A percentile compares a stretch with the other conserved stretches of the same genome.
Evolutionary conservation across 2,113 vertebrate genomes (phyloP).

Genomic region (Malurus alboscapulatus): DNA sequence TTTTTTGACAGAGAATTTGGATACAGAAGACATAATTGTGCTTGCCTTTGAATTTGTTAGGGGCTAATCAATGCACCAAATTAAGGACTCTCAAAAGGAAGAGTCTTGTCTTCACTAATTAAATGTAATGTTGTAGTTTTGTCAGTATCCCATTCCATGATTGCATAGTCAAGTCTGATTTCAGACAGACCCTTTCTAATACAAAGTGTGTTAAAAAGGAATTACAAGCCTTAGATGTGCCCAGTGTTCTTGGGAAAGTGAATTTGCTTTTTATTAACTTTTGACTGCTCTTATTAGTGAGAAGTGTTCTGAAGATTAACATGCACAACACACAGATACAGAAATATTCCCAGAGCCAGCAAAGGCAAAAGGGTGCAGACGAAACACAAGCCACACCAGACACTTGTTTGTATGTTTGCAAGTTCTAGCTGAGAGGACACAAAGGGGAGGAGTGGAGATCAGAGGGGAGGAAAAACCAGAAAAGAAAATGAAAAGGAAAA

Average conservation of each 20-base stretch:
- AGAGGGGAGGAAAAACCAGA: accelerated
- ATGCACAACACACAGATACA: not conserved
- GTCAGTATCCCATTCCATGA: not conserved
- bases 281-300: not conserved
- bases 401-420: not conserved
- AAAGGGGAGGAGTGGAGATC: no score
- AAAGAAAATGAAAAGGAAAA: not conserved
- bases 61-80: not conserved
- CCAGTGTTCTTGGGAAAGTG: not conserved
- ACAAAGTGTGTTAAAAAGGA: not conserved
- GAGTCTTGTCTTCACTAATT: not conserved
- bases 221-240: not conserved
- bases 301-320: not conserved
- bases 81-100: not conserved
- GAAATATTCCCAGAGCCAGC: not conserved
- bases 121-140: not conserved
- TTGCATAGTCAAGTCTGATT: not conserved
- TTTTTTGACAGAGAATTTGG: not conserved
- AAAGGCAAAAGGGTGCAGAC: not conserved
- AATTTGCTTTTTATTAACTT: not conserved
- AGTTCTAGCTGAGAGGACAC: not conserved
- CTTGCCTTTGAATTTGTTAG: not conserved
- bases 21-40: not conserved
- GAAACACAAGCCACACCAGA: not conserved
- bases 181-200: not conserved